These are phyloP conservation scores for Atherinomorus stipes DNA, from an alignment of 2,113 vertebrate species.

Conservation along the genomic window DNA sequence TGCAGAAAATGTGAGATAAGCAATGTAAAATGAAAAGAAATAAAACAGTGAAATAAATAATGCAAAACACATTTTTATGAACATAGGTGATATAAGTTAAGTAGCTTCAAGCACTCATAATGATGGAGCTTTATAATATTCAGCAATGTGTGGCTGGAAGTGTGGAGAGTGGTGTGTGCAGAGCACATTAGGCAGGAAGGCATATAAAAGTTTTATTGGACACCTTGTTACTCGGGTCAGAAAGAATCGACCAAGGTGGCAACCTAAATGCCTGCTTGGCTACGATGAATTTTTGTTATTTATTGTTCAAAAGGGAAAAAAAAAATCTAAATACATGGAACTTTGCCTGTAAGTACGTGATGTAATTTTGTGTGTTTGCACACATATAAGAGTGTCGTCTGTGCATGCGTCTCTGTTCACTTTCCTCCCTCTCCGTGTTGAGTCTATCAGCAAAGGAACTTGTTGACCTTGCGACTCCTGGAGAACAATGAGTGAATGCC, in stretches of 20 bases:
- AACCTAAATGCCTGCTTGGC: constrained; percentile 36
- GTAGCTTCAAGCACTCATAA: background rate
- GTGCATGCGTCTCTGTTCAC: constrained; percentile 33
- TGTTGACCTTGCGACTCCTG: constrained; percentile 70
- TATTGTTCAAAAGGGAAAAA: constrained; percentile 17
- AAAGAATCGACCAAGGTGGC: constrained; percentile 29
- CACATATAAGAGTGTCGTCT: background rate
- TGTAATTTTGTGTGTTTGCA: constrained; percentile 1
- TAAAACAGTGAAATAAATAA: constrained; percentile 5
- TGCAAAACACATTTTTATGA: background rate
- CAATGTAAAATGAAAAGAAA: background rate
- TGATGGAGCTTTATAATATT: constrained; percentile 15
- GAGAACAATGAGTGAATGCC: constrained; percentile 60
- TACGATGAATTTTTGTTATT: constrained; percentile 26
- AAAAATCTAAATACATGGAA: background rate
- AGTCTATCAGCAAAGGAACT: constrained; percentile 66
- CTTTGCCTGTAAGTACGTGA: background rate
- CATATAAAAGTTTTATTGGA: constrained; percentile 50
- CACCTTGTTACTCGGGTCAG: constrained; percentile 39
- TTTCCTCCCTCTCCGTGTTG: constrained; percentile 41
- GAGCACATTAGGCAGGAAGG: background rate
- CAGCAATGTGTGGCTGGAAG: background rate
- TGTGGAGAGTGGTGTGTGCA: background rate
- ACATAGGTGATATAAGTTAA: background rate
- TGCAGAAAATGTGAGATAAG: background rate